Base-by-base conservation (phyloP, 2,888 invertebrate species). In the Mythimna lalbum region DNA sequence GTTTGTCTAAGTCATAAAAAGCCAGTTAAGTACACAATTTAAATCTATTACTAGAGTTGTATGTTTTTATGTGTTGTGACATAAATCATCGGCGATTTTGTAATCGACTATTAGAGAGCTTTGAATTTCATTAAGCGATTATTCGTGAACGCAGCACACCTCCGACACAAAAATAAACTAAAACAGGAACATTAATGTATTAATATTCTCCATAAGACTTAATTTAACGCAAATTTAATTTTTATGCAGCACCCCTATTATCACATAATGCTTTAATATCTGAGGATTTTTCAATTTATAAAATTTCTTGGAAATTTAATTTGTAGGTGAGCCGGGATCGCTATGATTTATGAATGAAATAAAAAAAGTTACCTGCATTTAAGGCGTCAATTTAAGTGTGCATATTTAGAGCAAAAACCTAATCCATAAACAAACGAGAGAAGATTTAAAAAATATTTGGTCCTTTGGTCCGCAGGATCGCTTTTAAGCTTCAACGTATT, bases 161-260 rank as follows among this genome's bases (percentile, higher is more conserved):
- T 68, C 49, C 23, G 3, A 31, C 19, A 17, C 12, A 1, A 53
- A 70, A 49, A 63, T 63, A 71, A 69, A 64, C n/a, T n/a, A n/a
- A 53, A 52, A 60, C 68, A 17, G 21, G 39, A 49, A 50, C 64
- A 52, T 72, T 80, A 73, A 84, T 82, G 82, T 76, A 73, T 82
- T 73, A 79, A 80, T 80, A 80, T 81, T 72, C 78, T 52, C 60
- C 73, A 49, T 73, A 69, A 85, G 75, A 86, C 86, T 88, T 85
- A 88, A 89, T 91, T 89, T 90, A 89, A 89, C 90, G 90, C 90
- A 83, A 88, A 89, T 90, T 89, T 90, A 86, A 86, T 88, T 88
- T 87, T 87, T 76, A 83, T 80, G 76, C 78, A 85, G 70, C 76
- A 76, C 80, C 87, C 90, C 91, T 84, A 81, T 89, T 84, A 92